phyloP scores from a whole-genome alignment of 2,797 vertebrate genomes.

The Acanthis flammea region DNA sequence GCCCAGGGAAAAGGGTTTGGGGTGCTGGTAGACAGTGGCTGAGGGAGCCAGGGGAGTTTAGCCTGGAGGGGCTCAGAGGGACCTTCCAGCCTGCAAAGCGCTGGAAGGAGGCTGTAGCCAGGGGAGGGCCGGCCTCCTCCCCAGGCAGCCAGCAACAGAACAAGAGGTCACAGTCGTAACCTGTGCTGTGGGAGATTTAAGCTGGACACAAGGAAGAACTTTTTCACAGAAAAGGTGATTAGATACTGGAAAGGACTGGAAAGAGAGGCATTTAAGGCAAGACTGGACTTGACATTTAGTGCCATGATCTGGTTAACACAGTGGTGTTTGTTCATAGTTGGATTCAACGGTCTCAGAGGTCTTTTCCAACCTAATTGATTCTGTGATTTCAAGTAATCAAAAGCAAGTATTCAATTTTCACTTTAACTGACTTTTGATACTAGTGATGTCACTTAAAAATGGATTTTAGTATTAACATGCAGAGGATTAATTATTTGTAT shows the following conservation, averaged over 20 bases:
- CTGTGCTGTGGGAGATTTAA: rapidly evolving
- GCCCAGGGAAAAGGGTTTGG: too few species aligned
- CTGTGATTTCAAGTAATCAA: neutral
- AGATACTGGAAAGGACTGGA: neutral
- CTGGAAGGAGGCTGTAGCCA: neutral
- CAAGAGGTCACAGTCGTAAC: neutral
- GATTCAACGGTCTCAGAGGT: neutral
- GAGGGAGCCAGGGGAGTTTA: neutral
- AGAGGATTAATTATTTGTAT: neutral
- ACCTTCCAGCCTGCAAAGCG: neutral
- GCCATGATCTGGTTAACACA: neutral
- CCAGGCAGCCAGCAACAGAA: neutral
- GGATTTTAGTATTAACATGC: constrained; percentile 29
- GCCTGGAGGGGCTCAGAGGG: neutral
- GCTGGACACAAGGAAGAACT: neutral
- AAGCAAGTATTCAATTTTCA: neutral
- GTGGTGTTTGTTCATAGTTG: neutral
- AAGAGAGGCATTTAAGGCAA: neutral
- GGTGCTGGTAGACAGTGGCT: neutral
- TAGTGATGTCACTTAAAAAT: neutral
- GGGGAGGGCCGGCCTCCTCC: too few species aligned
- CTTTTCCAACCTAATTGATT: neutral
- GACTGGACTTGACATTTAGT: neutral
- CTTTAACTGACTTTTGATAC: neutral
- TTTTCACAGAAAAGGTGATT: neutral